Conservation (phyloP, 2,888 invertebrate genomes). For the Muschampia plurimacula region DNA sequence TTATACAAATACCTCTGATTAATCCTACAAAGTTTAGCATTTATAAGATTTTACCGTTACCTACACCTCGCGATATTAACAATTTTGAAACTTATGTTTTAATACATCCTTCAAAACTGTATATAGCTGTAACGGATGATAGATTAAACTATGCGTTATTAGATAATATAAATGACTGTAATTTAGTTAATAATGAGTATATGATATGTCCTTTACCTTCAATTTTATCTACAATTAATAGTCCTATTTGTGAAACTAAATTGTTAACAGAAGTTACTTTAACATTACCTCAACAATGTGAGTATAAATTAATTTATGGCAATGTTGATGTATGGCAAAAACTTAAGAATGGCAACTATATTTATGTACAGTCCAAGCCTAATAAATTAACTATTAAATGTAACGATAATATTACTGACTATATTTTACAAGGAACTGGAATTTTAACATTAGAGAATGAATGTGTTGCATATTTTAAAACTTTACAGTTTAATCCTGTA, state of each 20-base stretch:
- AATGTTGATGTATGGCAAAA: conserved; percentile 6
- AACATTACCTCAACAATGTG: not conserved
- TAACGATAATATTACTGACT: not conserved
- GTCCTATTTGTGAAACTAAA: conserved; percentile 6
- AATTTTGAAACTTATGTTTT: conserved; percentile 8
- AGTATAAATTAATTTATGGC: conserved; percentile 2
- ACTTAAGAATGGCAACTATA: not conserved
- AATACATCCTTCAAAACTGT: conserved; percentile 17
- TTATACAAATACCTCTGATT: conserved; percentile 33
- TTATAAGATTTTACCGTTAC: conserved; percentile 41
- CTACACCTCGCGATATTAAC: conserved; percentile 34
- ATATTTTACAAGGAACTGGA: not conserved
- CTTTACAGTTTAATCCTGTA: not conserved
- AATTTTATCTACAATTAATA: conserved; percentile 8
- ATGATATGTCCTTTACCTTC: not conserved
- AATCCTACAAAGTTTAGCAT: conserved; percentile 28
- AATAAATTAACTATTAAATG: no score
- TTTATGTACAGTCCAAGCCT: not conserved
- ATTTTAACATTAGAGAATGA: not conserved
- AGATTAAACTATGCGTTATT: conserved; percentile 2
- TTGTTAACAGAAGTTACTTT: conserved; percentile 3
- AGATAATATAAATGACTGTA: conserved; percentile 5
- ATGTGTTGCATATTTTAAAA: conserved; percentile 2
- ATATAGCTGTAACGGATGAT: conserved; percentile 9
- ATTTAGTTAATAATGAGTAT: conserved; percentile 6